Evolutionary conservation across 2,113 vertebrate species (phyloP).

Genomic region (Ibidorhyncha struthersii): DNA sequence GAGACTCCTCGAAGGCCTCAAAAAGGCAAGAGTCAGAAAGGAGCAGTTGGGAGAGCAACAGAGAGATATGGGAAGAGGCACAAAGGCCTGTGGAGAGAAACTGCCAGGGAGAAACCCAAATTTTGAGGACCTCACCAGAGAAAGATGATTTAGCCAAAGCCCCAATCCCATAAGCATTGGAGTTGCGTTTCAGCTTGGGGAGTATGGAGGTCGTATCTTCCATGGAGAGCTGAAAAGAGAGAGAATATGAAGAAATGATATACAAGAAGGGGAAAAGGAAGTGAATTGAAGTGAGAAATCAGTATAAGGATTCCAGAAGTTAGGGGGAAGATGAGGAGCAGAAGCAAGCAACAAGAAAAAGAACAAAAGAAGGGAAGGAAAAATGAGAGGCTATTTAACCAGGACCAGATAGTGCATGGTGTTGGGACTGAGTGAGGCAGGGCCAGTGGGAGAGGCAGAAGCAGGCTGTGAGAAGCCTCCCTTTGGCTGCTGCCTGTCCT

Average conservation of each 20-base stretch:
- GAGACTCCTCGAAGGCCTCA: not conserved
- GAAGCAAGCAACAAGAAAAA: conserved; percentile 16
- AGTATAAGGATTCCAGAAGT: not conserved
- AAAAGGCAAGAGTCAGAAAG: not conserved
- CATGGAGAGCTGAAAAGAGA: conserved; percentile 93
- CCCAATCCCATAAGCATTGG: conserved; percentile 96
- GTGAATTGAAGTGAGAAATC: conserved; percentile 55
- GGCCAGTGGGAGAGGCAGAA: not conserved
- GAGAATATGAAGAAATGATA: conserved; percentile 70
- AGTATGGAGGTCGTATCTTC: conserved; percentile 99
- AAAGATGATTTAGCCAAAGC: conserved; percentile 99
- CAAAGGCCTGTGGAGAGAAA: not conserved
- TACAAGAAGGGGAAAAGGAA: conserved; percentile 47
- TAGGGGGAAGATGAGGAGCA: conserved; percentile 18
- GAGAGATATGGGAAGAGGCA: not conserved
- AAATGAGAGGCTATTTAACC: not conserved
- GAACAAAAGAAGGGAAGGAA: not conserved
- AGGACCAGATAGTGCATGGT: not conserved
- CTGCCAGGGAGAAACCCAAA: not conserved
- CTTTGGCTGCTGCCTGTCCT: not conserved
- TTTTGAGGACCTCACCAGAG: conserved; percentile 85
- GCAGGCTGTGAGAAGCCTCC: not conserved
- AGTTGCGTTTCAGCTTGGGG: conserved; percentile 93
- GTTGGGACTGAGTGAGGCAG: not conserved
- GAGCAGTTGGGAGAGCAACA: not conserved